A percentile compares a stretch with the other conserved stretches of the same genome.
Conservation (phyloP, 2,797 vertebrate species). For the Melopsittacus undulatus region DNA sequence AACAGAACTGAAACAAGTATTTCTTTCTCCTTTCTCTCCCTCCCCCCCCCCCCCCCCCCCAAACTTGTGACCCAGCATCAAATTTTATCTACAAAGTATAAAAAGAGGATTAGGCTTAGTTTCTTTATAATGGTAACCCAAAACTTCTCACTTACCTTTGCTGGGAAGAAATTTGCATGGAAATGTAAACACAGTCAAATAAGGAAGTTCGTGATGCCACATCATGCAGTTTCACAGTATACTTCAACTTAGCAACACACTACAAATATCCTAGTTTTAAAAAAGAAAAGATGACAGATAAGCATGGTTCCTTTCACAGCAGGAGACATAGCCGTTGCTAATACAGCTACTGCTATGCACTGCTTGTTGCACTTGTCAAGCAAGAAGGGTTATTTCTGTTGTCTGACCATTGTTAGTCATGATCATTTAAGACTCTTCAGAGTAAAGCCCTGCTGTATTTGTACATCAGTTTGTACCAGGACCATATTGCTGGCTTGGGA, state of each 20-base stretch:
- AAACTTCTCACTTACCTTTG: constrained; percentile 45
- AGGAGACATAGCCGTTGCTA: neutral
- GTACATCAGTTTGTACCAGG: neutral
- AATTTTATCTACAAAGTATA: neutral
- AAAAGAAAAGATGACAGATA: neutral
- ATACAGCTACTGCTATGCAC: neutral
- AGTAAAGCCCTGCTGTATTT: neutral
- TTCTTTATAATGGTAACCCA: neutral
- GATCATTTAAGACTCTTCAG: neutral
- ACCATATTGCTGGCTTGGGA: neutral
- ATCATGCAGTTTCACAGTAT: neutral
- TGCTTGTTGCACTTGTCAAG: neutral
- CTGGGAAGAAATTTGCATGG: constrained; percentile 30
- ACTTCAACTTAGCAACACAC: neutral
- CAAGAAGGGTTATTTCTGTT: neutral
- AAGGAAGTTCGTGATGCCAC: constrained; percentile 1
- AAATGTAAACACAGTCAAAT: constrained; percentile 26
- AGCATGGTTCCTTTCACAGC: neutral
- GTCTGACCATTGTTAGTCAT: neutral
- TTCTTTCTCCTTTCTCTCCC: too few relatives aligned
- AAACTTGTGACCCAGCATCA: neutral
- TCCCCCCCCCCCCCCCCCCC: too few relatives aligned
- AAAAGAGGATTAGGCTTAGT: neutral
- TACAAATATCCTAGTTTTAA: neutral
- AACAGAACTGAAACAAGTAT: constrained; percentile 38